Evolutionary conservation across 1,140 invertebrate species (phyloP), one percentile per base, ranked within the genome.

Genomic region (Drosophila bipectinata): DNA sequence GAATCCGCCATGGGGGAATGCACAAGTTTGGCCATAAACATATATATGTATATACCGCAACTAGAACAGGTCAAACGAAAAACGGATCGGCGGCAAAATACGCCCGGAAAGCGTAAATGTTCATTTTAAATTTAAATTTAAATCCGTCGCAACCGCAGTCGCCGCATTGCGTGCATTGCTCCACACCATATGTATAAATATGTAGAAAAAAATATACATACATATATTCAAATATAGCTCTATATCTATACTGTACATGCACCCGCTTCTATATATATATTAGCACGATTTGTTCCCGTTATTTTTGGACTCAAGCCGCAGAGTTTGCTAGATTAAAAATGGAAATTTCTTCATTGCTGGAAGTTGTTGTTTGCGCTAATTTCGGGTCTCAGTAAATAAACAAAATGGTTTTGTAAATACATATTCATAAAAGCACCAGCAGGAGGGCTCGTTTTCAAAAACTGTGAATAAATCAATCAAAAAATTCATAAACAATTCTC

Each of bases 51-150:
- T 68, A 30, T 57, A 69, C 64, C 67, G 63, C 64, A 71, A 71
- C 64, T 71, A 71, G 64, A 71, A 71, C 64, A 57, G 67, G 64
- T 71, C 67, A 71, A 71, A 69, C 49, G 52, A 69, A 28, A 53
- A 60, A 39, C 34, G 26, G 26, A 28, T 28, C 26, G 26, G 26
- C 26, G 26, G 26, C 26, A 28, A 28, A 28, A 28, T 28, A 5
- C 4, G 62, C 49, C 66, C 62, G 67, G 52, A 71, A 71, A 57
- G 52, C 52, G 67, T 53, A 76, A 54, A 76, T 60, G 32, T 51
- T 74, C 47, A 45, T 74, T 74, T 76, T 58, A 52, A 68, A 60
- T 74, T 59, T 69, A 56, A 59, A 53, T 67, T 64, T 74, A 76
- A 58, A 76, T 68, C 51, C 48, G 62, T 73, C 68, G 57, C 68